These are phyloP conservation scores for Triplophysa rosa DNA, from an alignment of 2,113 vertebrate genomes.

Conservation along the genomic window DNA sequence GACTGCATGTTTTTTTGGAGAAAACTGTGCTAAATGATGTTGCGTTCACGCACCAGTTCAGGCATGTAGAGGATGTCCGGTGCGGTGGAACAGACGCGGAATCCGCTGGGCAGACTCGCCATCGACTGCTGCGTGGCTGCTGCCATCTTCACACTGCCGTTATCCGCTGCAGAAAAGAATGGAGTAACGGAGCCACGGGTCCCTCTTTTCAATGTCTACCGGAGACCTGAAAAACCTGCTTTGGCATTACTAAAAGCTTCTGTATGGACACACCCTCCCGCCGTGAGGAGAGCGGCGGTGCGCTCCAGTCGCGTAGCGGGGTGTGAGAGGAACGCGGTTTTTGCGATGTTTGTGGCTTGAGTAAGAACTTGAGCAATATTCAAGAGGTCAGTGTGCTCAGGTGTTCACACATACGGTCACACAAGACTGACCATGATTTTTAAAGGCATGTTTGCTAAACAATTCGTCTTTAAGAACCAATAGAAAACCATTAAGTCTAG, in stretches of 20 bases:
- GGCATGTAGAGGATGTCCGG: constrained; percentile 76
- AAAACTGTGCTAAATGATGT: not conserved
- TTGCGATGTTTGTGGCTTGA: not conserved
- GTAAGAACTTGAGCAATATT: constrained; percentile 3
- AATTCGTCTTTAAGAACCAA: not conserved
- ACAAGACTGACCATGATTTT: not conserved
- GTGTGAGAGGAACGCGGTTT: not conserved
- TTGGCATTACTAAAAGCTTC: constrained; percentile 43
- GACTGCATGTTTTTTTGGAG: too few relatives aligned
- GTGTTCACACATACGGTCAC: not conserved
- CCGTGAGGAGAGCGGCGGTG: not conserved
- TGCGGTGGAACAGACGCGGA: constrained; percentile 66
- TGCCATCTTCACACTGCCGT: constrained; percentile 64
- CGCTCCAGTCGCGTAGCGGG: not conserved
- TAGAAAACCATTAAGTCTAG: not conserved
- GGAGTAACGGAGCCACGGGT: constrained; percentile 49
- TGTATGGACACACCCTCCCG: constrained; percentile 67
- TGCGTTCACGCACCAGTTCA: constrained; percentile 63
- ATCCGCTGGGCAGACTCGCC: constrained; percentile 70
- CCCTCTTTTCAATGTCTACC: constrained; percentile 54
- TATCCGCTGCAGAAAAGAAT: constrained; percentile 49
- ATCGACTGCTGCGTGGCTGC: constrained; percentile 65
- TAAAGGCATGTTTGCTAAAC: not conserved
- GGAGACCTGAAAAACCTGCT: constrained; percentile 63
- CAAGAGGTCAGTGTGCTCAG: not conserved